Conservation (phyloP, 1,140 invertebrate genomes). For the Choristoneura fumiferana region DNA sequence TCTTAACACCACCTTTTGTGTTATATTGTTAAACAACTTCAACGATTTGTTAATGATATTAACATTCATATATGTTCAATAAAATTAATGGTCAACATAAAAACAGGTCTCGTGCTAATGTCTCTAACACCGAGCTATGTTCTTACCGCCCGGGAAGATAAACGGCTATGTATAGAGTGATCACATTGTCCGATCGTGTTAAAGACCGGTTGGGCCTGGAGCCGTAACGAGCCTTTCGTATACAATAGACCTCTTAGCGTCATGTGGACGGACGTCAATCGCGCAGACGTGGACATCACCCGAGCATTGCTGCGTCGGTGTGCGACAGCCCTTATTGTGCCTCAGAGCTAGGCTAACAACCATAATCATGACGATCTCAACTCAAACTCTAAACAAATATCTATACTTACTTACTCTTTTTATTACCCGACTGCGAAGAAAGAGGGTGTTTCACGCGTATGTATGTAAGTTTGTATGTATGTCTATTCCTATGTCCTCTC, state of each 20-base stretch:
- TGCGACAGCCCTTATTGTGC: slow-evolving; percentile 53
- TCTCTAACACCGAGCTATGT: slow-evolving; percentile 30
- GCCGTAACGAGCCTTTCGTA: slow-evolving; percentile 70
- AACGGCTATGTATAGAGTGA: slow-evolving; percentile 64
- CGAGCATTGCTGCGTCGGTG: slow-evolving; percentile 31
- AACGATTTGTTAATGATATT: slow-evolving; percentile 14
- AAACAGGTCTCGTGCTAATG: slow-evolving; percentile 26
- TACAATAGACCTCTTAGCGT: slow-evolving; percentile 78
- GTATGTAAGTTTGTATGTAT: too few relatives aligned
- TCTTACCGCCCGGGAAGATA: slow-evolving; percentile 32
- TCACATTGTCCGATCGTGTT: slow-evolving; percentile 70
- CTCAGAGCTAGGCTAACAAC: not conserved
- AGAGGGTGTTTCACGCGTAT: too few relatives aligned
- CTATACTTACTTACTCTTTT: too few relatives aligned
- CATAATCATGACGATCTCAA: not conserved
- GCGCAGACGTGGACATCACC: slow-evolving; percentile 37
- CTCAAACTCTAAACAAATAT: too few relatives aligned
- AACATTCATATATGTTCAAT: slow-evolving; percentile 6
- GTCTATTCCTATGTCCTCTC: too few relatives aligned
- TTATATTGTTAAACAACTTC: not conserved
- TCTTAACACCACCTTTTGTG: not conserved
- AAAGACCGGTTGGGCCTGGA: slow-evolving; percentile 66
- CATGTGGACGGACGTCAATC: slow-evolving; percentile 71
- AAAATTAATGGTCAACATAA: slow-evolving; percentile 9
- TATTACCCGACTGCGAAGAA: too few relatives aligned